Percentiles rank a stretch among this genome's conserved stretches.
Conservation (phyloP, 2,113 vertebrate species). For the sheep (Ovis aries) region DNA sequence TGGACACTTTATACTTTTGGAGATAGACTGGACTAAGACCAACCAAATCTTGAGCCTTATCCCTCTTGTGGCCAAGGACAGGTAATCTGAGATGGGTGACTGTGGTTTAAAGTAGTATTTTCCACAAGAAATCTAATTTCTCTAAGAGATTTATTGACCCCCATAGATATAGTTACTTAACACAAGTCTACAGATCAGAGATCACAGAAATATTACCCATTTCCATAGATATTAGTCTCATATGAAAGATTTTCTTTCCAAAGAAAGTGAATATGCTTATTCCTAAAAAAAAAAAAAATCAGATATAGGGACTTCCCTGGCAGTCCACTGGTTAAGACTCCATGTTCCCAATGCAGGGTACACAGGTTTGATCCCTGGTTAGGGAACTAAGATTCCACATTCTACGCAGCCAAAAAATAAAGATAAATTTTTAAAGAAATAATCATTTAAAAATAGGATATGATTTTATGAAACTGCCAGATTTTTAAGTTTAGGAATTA, state of each 20-base stretch:
- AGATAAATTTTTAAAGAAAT: neutral
- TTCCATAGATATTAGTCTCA: neutral
- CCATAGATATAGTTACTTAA: neutral
- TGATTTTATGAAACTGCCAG: neutral
- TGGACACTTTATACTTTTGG: neutral
- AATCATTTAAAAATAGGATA: neutral
- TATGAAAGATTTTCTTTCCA: constrained; percentile 4
- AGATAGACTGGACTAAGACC: neutral
- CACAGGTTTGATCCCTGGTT: neutral
- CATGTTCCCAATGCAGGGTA: neutral
- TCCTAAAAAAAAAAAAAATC: neutral
- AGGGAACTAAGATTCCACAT: neutral
- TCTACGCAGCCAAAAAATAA: neutral
- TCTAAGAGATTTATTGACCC: neutral
- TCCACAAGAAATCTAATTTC: neutral
- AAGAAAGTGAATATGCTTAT: neutral
- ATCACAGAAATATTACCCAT: neutral
- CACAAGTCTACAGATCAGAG: neutral
- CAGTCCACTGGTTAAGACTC: neutral
- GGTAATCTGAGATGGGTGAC: neutral
- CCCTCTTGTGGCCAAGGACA: neutral
- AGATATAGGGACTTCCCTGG: neutral
- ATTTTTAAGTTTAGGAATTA: neutral
- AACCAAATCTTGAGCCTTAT: neutral
- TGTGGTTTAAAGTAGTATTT: constrained; percentile 9